Percentiles rank a stretch among this genome's conserved stretches.
phyloP scores from a whole-genome alignment of 2,113 vertebrate species.

The Marcusenius ussheri region DNA sequence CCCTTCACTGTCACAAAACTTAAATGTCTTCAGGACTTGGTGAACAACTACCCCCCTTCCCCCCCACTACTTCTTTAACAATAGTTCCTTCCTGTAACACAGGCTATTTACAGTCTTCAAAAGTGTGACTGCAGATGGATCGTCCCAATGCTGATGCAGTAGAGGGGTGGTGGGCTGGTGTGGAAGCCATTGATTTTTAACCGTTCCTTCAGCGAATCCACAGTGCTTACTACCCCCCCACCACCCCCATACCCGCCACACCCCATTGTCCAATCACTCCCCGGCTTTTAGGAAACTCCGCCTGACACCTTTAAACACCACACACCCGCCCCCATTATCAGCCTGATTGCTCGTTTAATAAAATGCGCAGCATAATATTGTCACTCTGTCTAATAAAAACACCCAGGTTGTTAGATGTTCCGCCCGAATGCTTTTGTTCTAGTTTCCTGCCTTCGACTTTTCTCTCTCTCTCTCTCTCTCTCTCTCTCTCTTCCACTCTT shows the following conservation, averaged over 20 bases:
- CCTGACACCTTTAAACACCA: constrained; percentile 41
- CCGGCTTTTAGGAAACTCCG: constrained; percentile 30
- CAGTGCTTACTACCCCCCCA: constrained; percentile 13
- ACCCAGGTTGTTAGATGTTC: constrained; percentile 38
- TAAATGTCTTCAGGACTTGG: not conserved
- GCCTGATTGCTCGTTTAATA: constrained; percentile 42
- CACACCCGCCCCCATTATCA: constrained; percentile 42
- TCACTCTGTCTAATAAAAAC: constrained; percentile 49
- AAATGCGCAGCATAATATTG: constrained; percentile 48
- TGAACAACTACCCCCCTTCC: constrained; percentile 38
- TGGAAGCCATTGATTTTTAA: constrained; percentile 36
- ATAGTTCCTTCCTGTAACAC: constrained; percentile 27
- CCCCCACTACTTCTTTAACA: constrained; percentile 20
- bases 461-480: constrained; percentile 3
- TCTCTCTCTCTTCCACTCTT: constrained; percentile 24
- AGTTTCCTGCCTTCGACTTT: constrained; percentile 36
- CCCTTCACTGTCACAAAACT: not conserved
- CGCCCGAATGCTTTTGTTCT: constrained; percentile 26
- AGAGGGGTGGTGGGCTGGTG: constrained; percentile 41
- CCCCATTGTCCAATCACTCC: constrained; percentile 32
- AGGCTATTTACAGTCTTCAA: constrained; percentile 32
- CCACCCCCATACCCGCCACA: constrained; percentile 18
- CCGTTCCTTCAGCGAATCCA: constrained; percentile 10
- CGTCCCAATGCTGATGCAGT: constrained; percentile 24
- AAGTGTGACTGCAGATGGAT: constrained; percentile 16